Evolutionary conservation across 2,797 vertebrate genomes (phyloP), one percentile per base, ranked within the genome.

Genomic region (Acipenser ruthenus): DNA sequence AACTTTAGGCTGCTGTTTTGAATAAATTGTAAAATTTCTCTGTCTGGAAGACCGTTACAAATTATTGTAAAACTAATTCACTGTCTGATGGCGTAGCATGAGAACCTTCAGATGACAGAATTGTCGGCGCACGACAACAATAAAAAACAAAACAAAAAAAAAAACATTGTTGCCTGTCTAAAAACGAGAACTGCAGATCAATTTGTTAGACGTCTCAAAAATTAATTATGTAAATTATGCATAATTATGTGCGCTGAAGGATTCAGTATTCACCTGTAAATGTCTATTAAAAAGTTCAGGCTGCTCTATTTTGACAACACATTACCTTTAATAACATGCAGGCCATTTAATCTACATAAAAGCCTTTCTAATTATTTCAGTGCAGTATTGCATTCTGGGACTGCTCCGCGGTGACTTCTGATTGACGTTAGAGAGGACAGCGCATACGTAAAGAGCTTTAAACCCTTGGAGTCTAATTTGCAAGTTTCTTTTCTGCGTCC

Each of bases 61-160:
- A 67, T 67, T 66, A 59, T 58, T 18, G 70, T 68, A 71, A 70
- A 71, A 73, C 64, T 60, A 67, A 64, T 67, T 62, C 63, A 50
- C 63, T 56, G 61, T 63, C 68, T 67, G 69, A 71, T 63, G 51
- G 62, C 62, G 65, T 67, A 49, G 53, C 67, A 67, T 69, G 37
- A 23, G 37, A 63, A 56, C 62, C 76, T 66, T 58, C 55, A 11
- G 12, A n/a, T 13, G 12, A 58, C 55, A 58, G 12, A 55, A 12
- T 7, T 72, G 66, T 64, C 48, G 47, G 62, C 60, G 69, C 59
- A 62, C 69, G 72, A 71, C 75, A 72, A 70, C 50, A 8, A 52
- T 10, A 55, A 62, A 62, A 66, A 68, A n/a, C n/a, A n/a, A n/a
- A n/a, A n/a, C n/a, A n/a, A 69, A 74, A 37, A 4, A 37, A 37